phyloP scores from a whole-genome alignment of 2,797 vertebrate species.

The Harpagifer antarcticus region DNA sequence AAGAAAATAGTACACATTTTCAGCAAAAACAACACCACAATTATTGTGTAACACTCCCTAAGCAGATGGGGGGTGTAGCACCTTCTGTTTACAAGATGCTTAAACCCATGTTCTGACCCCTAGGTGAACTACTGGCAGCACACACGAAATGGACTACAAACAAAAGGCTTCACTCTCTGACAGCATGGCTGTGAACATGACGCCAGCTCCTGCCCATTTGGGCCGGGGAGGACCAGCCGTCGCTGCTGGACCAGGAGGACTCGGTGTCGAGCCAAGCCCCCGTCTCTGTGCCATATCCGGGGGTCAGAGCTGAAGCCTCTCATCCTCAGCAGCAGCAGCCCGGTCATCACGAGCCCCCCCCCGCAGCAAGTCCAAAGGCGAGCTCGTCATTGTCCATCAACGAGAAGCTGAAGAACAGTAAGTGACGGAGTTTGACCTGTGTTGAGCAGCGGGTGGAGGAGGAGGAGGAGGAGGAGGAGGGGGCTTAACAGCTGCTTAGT shows the following conservation, averaged over 20 bases:
- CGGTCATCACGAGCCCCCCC: conserved; percentile 63
- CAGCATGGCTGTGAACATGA: conserved; percentile 74
- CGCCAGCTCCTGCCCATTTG: conserved; percentile 59
- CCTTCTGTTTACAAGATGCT: conserved; percentile 16
- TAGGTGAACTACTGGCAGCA: conserved; percentile 56
- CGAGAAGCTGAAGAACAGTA: conserved; percentile 83
- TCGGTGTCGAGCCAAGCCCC: conserved; percentile 57
- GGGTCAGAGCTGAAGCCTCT: conserved; percentile 67
- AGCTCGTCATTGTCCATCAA: conserved; percentile 83
- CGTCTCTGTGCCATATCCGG: conserved; percentile 69
- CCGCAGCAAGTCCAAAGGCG: conserved; percentile 80
- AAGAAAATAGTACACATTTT: not conserved
- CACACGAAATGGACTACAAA: conserved; percentile 33
- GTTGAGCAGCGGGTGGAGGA: conserved; percentile 15
- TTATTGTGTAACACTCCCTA: not conserved
- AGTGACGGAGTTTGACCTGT: conserved; percentile 58
- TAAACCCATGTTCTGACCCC: conserved; percentile 26
- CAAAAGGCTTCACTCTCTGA: conserved; percentile 25
- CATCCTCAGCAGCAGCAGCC: conserved; percentile 70
- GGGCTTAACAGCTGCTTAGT: conserved; percentile 56
- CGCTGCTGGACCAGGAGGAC: conserved; percentile 78
- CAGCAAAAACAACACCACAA: not conserved
- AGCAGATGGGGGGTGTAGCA: not conserved
- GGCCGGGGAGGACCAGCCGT: conserved; percentile 75
- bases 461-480: too few species aligned